These are phyloP conservation scores for Tachina fera DNA, from an alignment of 2,888 invertebrate genomes.

Conservation along the genomic window DNA sequence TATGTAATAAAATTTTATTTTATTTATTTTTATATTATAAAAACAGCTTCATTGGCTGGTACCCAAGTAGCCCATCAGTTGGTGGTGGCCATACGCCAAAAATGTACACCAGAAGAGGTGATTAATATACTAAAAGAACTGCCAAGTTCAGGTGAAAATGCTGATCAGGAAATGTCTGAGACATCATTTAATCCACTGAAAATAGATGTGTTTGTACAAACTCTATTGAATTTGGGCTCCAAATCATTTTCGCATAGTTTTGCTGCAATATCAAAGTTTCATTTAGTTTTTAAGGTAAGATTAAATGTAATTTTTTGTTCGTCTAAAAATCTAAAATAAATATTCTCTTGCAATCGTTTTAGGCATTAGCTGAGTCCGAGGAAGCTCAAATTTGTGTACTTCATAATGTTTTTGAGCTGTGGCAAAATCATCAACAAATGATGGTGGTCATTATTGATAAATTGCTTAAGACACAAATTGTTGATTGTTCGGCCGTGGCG, in stretches of 20 bases:
- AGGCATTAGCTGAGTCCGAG: slow-evolving; percentile 95
- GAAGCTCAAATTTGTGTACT: slow-evolving; percentile 97
- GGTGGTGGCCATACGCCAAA: slow-evolving; percentile 93
- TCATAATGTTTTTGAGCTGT: slow-evolving; percentile 96
- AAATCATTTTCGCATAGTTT: slow-evolving; percentile 99
- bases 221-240: slow-evolving; percentile 94
- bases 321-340: not conserved
- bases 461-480: slow-evolving; percentile 97
- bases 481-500: slow-evolving; percentile 98
- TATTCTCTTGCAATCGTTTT: not conserved
- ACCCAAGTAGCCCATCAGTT: slow-evolving; percentile 93
- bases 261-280: slow-evolving; percentile 98
- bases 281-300: slow-evolving; percentile 92
- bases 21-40: slow-evolving; percentile 38
- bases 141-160: slow-evolving; percentile 88
- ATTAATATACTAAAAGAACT: slow-evolving; percentile 93
- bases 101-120: slow-evolving; percentile 95
- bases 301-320: not conserved
- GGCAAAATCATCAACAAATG: slow-evolving; percentile 98
- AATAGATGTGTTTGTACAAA: slow-evolving; percentile 98
- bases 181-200: slow-evolving; percentile 94
- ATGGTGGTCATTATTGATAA: slow-evolving; percentile 98
- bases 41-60: slow-evolving; percentile 89
- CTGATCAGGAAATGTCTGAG: slow-evolving; percentile 85
- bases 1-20: slow-evolving; percentile 48